phyloP scores from a whole-genome alignment of 2,797 vertebrate species.

The Bovichtus diacanthus region DNA sequence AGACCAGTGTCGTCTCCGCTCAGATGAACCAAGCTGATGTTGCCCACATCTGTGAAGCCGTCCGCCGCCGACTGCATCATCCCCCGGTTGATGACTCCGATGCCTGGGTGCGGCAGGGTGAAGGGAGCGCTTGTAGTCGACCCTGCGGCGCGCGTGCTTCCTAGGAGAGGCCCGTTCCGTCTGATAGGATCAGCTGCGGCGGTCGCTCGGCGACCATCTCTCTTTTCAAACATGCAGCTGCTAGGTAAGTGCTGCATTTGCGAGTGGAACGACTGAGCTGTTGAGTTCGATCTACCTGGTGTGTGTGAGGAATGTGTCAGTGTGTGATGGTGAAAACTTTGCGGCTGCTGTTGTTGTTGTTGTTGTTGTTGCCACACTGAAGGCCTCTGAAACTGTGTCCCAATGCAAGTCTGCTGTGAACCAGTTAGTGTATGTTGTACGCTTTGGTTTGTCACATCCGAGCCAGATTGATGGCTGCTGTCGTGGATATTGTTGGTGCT shows the following conservation, averaged over 20 bases:
- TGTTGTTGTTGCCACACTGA: constrained; percentile 29
- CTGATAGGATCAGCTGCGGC: background rate
- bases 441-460: background rate
- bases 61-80: background rate
- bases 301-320: constrained; percentile 26
- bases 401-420: constrained; percentile 2
- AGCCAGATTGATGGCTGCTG: background rate
- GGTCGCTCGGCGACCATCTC: constrained; percentile 5
- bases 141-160: background rate
- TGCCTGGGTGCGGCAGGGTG: background rate
- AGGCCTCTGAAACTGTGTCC: constrained; percentile 6
- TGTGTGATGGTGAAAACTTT: constrained; percentile 24
- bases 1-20: background rate
- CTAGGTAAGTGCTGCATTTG: constrained; percentile 17
- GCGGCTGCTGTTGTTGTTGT: constrained; percentile 36
- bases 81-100: background rate
- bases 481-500: constrained; percentile 8
- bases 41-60: background rate
- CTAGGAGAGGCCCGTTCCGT: constrained; percentile 12
- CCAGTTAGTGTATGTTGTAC: background rate
- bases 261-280: constrained; percentile 5
- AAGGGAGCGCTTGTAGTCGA: constrained; percentile 18
- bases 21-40: constrained; percentile 14
- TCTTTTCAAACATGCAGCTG: constrained; percentile 67
- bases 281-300: background rate